Conservation (phyloP, 2,113 vertebrate species). For the Colossoma macropomum region DNA sequence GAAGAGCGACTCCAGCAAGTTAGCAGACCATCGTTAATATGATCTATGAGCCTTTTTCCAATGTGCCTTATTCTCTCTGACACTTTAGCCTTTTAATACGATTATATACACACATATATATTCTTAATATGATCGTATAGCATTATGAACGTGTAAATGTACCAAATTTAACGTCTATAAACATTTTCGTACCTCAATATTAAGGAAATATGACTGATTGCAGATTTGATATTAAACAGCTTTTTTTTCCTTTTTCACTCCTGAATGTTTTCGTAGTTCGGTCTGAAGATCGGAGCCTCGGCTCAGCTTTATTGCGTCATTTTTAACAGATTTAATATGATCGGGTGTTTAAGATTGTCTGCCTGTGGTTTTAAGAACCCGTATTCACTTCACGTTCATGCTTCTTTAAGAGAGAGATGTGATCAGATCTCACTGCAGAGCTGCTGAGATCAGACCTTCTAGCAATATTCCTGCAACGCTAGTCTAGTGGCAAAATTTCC, state of each 20-base stretch:
- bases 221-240: not conserved
- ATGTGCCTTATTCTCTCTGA: constrained; percentile 37
- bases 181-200: constrained; percentile 29
- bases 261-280: not conserved
- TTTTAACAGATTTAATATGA: no score
- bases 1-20: not conserved
- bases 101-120: constrained; percentile 1
- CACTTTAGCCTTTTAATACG: constrained; percentile 18
- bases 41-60: not conserved
- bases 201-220: constrained; percentile 34
- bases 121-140: constrained; percentile 25
- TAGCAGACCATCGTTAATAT: not conserved
- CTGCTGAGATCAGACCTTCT: no score
- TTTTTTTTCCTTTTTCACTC: not conserved
- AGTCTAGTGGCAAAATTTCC: not conserved
- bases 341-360: no score
- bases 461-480: not conserved
- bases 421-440: no score
- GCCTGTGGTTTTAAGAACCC: no score
- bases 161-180: constrained; percentile 25
- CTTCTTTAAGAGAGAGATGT: no score
- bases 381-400: no score
- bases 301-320: no score
- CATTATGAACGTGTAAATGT: constrained; percentile 33
- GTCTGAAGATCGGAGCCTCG: not conserved